Evolutionary conservation across 2,113 vertebrate genomes (phyloP).

Genomic region (Eolophus roseicapilla): DNA sequence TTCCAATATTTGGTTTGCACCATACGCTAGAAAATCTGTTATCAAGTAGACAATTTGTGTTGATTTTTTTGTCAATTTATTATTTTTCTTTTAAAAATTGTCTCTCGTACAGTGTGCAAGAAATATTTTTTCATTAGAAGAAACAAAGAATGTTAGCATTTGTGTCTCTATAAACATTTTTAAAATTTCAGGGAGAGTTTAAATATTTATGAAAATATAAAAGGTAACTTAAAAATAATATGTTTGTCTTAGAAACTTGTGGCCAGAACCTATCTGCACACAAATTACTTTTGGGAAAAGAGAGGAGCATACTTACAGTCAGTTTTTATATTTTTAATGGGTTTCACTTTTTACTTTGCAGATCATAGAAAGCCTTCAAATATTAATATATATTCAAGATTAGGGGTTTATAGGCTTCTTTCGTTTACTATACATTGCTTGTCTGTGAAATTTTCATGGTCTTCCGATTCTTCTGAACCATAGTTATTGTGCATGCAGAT

Average conservation of each 20-base stretch:
- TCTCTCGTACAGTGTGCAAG: neutral
- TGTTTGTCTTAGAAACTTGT: conserved; percentile 49
- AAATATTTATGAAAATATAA: conserved; percentile 55
- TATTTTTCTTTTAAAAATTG: neutral
- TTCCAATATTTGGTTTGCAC: neutral
- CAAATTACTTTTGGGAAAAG: conserved; percentile 54
- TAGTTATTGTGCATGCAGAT: conserved; percentile 6
- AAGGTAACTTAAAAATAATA: conserved; percentile 55
- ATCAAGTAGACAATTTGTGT: neutral
- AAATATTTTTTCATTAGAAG: conserved; percentile 3
- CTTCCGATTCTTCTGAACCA: conserved; percentile 32
- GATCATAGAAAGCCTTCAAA: conserved; percentile 56
- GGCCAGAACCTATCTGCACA: conserved; percentile 41
- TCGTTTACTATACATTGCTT: conserved; percentile 15
- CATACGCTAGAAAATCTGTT: neutral
- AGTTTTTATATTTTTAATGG: conserved; percentile 70
- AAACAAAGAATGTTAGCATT: conserved; percentile 16
- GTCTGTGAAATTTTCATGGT: conserved; percentile 34
- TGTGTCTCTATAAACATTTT: conserved; percentile 2
- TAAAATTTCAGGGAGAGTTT: conserved; percentile 43
- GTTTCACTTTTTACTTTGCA: conserved; percentile 58
- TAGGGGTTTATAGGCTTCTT: conserved; percentile 49
- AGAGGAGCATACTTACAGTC: conserved; percentile 27
- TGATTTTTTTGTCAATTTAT: neutral
- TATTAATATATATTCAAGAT: conserved; percentile 65